A percentile compares a stretch with the other conserved stretches of the same genome.
These are phyloP conservation scores for Xestia ashworthii DNA, from an alignment of 2,888 invertebrate genomes.

Conservation along the genomic window DNA sequence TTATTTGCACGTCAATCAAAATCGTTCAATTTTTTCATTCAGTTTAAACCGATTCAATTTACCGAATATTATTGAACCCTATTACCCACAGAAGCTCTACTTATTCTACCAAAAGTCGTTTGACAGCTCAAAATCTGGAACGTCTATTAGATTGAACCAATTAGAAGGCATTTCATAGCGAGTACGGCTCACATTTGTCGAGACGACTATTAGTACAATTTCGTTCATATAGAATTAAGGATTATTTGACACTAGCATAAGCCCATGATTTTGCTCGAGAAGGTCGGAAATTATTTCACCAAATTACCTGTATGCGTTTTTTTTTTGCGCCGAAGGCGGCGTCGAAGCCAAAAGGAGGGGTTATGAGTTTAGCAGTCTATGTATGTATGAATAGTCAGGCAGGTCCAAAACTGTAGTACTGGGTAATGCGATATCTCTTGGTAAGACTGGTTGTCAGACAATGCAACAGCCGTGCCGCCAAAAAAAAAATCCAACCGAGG, in stretches of 20 bases:
- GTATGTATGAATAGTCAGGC: too few species aligned
- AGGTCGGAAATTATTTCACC: background rate
- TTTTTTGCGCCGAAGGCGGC: too few species aligned
- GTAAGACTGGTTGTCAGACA: too few species aligned
- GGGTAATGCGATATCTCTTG: too few species aligned
- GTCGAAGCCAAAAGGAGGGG: too few species aligned
- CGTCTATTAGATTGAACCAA: constrained; percentile 47
- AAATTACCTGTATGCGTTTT: too few species aligned
- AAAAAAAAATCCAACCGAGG: too few species aligned
- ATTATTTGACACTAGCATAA: background rate
- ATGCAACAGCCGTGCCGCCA: too few species aligned
- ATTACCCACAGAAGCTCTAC: constrained; percentile 1
- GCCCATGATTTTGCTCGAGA: background rate
- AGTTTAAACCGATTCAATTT: background rate
- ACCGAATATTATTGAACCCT: constrained; percentile 21
- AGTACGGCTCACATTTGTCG: constrained; percentile 23
- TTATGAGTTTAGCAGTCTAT: too few species aligned
- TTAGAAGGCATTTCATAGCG: constrained; percentile 34
- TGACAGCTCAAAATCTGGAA: background rate
- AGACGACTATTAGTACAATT: constrained; percentile 2
- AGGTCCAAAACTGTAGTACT: too few species aligned
- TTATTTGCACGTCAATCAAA: background rate
- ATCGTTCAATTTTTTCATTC: background rate
- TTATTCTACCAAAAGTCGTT: constrained; percentile 13
- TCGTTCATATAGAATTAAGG: background rate